phyloP scores from a whole-genome alignment of 2,113 vertebrate genomes.

The Thalassarche chlororhynchos region DNA sequence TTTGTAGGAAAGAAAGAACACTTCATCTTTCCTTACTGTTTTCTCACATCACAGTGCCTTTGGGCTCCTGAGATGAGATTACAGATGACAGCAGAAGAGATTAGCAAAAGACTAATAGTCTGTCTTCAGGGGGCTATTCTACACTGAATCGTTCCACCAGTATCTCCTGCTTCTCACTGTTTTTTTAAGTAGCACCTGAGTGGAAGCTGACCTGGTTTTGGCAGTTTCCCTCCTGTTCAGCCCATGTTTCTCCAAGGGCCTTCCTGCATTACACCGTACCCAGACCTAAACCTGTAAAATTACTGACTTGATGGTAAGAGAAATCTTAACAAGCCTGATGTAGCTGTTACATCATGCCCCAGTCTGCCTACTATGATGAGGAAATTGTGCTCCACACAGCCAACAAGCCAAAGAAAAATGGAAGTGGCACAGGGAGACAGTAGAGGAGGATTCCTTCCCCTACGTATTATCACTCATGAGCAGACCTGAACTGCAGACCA shows the following conservation, averaged over 20 bases:
- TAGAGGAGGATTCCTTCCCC: not conserved
- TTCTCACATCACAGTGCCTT: not conserved
- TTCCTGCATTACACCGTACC: not conserved
- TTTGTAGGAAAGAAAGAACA: not conserved
- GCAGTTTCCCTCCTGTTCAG: not conserved
- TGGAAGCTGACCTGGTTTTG: not conserved
- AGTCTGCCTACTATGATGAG: not conserved
- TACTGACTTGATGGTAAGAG: not conserved
- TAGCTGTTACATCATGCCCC: rapidly evolving
- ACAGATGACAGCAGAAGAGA: not conserved
- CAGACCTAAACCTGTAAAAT: not conserved
- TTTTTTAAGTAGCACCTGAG: not conserved
- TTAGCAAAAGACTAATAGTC: not conserved
- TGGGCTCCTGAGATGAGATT: not conserved
- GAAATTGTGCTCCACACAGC: not conserved
- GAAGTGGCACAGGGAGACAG: not conserved
- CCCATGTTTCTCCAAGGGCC: not conserved
- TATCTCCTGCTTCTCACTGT: not conserved
- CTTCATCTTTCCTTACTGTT: not conserved
- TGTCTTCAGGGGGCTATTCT: not conserved
- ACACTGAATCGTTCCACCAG: not conserved
- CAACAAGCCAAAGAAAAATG: not conserved
- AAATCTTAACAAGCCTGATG: not conserved
- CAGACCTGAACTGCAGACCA: not conserved
- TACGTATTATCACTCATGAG: rapidly evolving